Percentiles rank a stretch among this genome's conserved stretches.
Conservation (phyloP, 2,888 invertebrate genomes). For the Eucera pruinosa region DNA sequence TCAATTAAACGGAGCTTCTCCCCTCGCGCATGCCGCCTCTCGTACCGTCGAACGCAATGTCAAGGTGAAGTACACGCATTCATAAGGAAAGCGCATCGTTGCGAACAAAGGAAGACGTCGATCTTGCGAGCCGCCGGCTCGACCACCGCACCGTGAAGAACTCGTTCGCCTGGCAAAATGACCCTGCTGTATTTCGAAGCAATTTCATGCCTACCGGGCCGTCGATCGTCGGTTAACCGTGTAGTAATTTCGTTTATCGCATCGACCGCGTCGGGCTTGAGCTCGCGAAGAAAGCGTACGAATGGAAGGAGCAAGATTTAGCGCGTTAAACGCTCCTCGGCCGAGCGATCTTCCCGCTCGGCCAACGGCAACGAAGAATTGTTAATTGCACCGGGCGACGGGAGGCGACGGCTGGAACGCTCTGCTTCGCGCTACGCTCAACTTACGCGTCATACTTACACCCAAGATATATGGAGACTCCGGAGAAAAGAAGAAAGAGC, state of each 20-base stretch:
- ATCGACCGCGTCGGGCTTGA: conserved; percentile 35
- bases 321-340: conserved; percentile 18
- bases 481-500: conserved; percentile 90
- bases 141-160: conserved; percentile 63
- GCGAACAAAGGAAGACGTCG: conserved; percentile 62
- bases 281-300: conserved; percentile 60
- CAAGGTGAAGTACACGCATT: conserved; percentile 66
- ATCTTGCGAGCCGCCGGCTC: conserved; percentile 48
- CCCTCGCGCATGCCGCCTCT: conserved; percentile 11
- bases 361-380: not conserved
- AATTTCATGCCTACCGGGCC: conserved; percentile 62
- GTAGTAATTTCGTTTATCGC: conserved; percentile 58
- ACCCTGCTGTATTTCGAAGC: conserved; percentile 39
- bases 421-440: too few relatives aligned
- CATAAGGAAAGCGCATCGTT: conserved; percentile 28
- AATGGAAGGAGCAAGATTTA: conserved; percentile 15
- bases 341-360: conserved; percentile 1
- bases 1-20: conserved; percentile 11
- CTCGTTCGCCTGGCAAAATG: too few relatives aligned
- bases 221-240: conserved; percentile 65
- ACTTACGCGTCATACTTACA: conserved; percentile 86
- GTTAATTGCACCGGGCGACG: not conserved
- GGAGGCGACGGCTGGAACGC: not conserved
- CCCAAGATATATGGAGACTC: conserved; percentile 88
- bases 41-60: conserved; percentile 20